Evolutionary conservation across 2,113 vertebrate species (phyloP).

Genomic region (Accipiter cooperii): DNA sequence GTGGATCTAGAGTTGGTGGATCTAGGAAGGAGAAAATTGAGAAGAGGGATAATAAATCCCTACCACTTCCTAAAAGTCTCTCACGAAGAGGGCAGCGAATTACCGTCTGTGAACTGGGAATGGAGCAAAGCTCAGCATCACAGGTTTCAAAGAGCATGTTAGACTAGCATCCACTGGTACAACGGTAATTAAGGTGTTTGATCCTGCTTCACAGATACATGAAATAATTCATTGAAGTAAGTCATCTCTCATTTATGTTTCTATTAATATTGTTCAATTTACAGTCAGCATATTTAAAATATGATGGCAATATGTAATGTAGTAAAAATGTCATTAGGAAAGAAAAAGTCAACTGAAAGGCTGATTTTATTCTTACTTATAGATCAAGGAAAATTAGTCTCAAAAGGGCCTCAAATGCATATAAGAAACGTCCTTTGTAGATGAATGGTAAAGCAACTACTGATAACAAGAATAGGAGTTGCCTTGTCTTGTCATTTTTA

Average conservation of each 20-base stretch:
- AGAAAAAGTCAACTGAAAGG: background rate
- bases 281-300: background rate
- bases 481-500: background rate
- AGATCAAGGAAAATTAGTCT: background rate
- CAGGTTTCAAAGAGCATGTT: background rate
- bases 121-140: background rate
- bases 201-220: background rate
- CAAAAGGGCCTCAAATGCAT: background rate
- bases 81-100: background rate
- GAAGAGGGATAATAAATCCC: background rate
- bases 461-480: background rate
- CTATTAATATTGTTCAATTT: background rate
- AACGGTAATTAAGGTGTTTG: background rate
- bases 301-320: background rate
- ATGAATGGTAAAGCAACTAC: background rate
- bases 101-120: background rate
- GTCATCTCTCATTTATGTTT: background rate
- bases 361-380: background rate
- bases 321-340: background rate
- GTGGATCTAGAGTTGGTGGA: background rate
- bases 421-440: background rate
- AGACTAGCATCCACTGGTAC: background rate
- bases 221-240: background rate
- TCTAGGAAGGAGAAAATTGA: background rate
- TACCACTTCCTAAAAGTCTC: background rate